Base-by-base conservation (phyloP, 1,140 invertebrate species). In the Agraylea sexmaculata region DNA sequence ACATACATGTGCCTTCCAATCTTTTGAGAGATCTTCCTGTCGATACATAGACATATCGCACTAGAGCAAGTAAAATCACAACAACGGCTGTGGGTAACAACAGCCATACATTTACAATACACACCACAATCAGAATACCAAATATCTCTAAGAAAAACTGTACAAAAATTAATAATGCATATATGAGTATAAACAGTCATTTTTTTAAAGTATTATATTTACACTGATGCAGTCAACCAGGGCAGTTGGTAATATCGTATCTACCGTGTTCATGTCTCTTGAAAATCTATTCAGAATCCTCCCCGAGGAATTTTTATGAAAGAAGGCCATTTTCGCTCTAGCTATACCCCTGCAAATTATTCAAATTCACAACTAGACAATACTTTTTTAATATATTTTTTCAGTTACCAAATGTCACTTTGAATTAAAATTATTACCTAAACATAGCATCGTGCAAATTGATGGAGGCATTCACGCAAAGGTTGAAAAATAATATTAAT, bases 11-110 rank as follows among this genome's bases (percentile, higher is more conserved):
- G 18, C 40, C 47, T 33, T 49, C 47, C 1, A 91, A 64, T 46
- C 87, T 69, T 59, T 91, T 91, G 2, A 91, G 57, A 56, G 80
- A 80, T 37, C 87, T 64, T n/a, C 85, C 84, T 6, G 84, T 87
- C 31, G 65, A 60, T 4, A 93, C 62, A 59, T 89, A 94, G 40
- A 87, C 69, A 40, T 62, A 64, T 43, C 84, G 60, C 23, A 89
- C 68, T n/a, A 77, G 53, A 40, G 73, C 70, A 50, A 87, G 80
- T 5, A 85, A 42, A 1, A 73, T 47, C 1, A 70, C 70, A 17
- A 92, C 65, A 7, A 85, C 52, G 1, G 77, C 47, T 11, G 81
- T 79, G 0, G 87, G 79, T 41, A 86, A 59, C 19, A 84, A 46
- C 0, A 88, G 68, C 76, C 78, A 87, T 55, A 77, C 80, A 57